Percentiles rank a stretch among this genome's conserved stretches.
phyloP scores from a whole-genome alignment of 2,113 vertebrate species.

The Spizaetus ornatus region DNA sequence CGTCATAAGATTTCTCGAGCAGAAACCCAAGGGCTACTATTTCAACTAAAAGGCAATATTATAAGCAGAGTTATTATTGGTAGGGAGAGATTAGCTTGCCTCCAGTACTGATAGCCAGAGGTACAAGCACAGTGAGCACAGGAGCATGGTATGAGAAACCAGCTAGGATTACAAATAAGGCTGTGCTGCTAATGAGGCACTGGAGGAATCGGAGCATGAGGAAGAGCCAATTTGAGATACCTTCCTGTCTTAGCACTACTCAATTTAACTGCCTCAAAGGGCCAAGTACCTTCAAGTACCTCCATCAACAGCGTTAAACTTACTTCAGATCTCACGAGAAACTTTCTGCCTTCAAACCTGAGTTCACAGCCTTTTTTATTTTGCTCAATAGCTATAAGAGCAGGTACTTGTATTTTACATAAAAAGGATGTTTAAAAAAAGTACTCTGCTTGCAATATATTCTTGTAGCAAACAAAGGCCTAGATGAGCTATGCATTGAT shows the following conservation, averaged over 20 bases:
- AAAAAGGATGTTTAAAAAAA: background rate
- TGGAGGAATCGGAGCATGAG: background rate
- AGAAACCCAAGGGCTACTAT: background rate
- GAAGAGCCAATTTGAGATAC: background rate
- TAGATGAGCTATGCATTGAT: background rate
- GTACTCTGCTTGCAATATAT: background rate
- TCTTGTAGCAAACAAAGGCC: background rate
- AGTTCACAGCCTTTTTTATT: background rate
- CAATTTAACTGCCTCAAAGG: background rate
- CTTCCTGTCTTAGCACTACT: background rate
- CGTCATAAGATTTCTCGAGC: background rate
- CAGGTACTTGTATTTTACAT: background rate
- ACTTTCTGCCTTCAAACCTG: background rate
- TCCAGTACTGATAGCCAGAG: background rate
- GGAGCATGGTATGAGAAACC: background rate
- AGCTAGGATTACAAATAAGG: background rate
- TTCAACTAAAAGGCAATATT: background rate
- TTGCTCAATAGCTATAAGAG: background rate
- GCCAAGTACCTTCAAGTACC: background rate
- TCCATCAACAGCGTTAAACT: background rate
- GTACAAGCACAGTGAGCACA: background rate
- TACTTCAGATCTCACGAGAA: background rate
- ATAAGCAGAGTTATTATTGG: background rate
- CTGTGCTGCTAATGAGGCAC: background rate
- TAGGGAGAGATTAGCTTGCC: background rate